Percentiles rank a stretch among this genome's conserved stretches.
Conservation (phyloP, 2,113 vertebrate genomes). For the Carassius carassius region DNA sequence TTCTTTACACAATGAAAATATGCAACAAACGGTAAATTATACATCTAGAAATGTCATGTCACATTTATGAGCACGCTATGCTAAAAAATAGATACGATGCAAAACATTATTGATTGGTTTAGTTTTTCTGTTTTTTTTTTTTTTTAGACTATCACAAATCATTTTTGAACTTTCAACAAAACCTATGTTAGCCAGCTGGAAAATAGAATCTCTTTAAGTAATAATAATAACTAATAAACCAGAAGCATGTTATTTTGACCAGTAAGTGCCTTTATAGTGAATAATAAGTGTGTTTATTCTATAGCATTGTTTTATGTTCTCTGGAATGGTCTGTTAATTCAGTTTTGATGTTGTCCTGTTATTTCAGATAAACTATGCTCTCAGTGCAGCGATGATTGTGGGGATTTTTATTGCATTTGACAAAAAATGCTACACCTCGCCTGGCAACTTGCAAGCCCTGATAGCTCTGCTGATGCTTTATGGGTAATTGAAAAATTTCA, state of each 20-base stretch:
- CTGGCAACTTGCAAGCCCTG: slow-evolving; percentile 82
- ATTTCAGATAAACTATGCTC: slow-evolving; percentile 83
- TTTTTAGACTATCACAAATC: neutral
- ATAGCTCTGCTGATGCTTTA: slow-evolving; percentile 87
- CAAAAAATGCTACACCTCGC: slow-evolving; percentile 90
- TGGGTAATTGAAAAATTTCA: slow-evolving; percentile 73
- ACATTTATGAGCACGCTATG: neutral
- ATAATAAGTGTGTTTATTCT: neutral
- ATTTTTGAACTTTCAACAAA: neutral
- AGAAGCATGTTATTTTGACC: neutral
- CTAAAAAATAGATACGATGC: neutral
- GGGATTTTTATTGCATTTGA: slow-evolving; percentile 85
- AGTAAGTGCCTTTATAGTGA: neutral
- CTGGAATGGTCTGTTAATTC: too few species aligned
- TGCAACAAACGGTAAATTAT: neutral
- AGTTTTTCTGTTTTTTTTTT: neutral
- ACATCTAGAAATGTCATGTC: neutral
- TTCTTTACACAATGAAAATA: neutral
- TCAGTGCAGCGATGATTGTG: slow-evolving; percentile 85
- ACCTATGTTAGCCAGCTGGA: neutral
- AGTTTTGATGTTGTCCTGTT: slow-evolving; percentile 24
- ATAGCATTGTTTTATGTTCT: neutral
- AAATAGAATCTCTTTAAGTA: neutral
- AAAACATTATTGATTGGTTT: neutral
- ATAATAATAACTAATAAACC: neutral